Conservation (phyloP, 2,797 vertebrate genomes). For the Hippocampus kuda region DNA sequence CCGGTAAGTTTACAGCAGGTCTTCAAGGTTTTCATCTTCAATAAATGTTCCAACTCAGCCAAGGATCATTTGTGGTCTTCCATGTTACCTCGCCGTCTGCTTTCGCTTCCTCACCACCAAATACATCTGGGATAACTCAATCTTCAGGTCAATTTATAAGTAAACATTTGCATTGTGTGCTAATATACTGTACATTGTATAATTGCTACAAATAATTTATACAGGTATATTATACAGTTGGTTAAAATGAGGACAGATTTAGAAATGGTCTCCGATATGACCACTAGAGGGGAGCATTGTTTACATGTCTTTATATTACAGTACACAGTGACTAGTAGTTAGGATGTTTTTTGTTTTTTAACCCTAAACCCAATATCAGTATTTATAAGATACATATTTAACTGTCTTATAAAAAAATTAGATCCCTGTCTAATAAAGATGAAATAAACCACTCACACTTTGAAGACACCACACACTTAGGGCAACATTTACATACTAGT, state of each 20-base stretch:
- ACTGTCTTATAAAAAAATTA: neutral
- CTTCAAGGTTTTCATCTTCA: neutral
- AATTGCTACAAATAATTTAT: too few relatives aligned
- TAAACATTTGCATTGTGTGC: too few relatives aligned
- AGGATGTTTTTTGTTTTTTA: too few relatives aligned
- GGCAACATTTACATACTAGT: neutral
- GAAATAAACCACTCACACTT: neutral
- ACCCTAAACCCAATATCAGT: neutral
- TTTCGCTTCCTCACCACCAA: neutral
- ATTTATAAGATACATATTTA: neutral
- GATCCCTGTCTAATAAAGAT: neutral
- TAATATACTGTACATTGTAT: too few relatives aligned
- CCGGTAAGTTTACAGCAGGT: neutral
- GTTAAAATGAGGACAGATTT: neutral
- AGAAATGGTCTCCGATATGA: neutral
- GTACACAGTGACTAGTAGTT: neutral
- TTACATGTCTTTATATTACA: neutral
- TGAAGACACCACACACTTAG: neutral
- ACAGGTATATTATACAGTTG: too few relatives aligned
- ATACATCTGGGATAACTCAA: neutral
- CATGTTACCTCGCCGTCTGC: neutral
- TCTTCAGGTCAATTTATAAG: neutral
- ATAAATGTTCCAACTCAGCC: neutral
- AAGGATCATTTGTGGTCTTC: neutral
- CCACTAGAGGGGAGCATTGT: neutral